These are phyloP conservation scores for Cliona cf. orientalis DNA, from an alignment of 37 sponge, comb jelly and placozoan genomes.

Conservation along the genomic window DNA sequence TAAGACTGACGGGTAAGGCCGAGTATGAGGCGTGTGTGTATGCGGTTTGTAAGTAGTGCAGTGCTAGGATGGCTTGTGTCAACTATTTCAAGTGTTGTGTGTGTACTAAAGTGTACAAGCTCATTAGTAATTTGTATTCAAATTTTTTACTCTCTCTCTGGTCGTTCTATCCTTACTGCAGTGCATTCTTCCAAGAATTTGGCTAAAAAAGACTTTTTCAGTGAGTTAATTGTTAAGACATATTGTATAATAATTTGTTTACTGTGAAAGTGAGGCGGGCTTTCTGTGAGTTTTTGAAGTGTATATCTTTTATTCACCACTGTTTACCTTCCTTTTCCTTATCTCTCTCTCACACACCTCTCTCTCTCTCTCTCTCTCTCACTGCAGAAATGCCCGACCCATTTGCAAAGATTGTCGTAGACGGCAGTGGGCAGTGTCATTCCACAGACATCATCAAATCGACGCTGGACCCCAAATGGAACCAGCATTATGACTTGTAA, in stretches of 20 bases:
- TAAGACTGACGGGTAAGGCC: constrained; percentile 65
- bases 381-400: constrained; percentile 87
- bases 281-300: neutral
- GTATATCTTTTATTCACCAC: neutral
- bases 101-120: neutral
- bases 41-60: too few relatives aligned
- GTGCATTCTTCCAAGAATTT: constrained; percentile 93
- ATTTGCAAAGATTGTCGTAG: constrained; percentile 94
- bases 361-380: neutral
- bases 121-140: neutral
- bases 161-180: constrained; percentile 8
- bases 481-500: constrained; percentile 94
- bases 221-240: constrained; percentile 53
- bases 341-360: neutral
- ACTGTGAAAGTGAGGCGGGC: neutral
- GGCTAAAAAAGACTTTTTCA: constrained; percentile 89
- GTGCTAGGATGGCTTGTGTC: too few relatives aligned
- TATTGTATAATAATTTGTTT: neutral
- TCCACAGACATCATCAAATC: constrained; percentile 80
- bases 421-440: constrained; percentile 94
- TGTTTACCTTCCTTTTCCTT: neutral
- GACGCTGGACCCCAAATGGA: constrained; percentile 96
- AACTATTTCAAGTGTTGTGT: neutral
- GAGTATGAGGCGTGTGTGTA: too few relatives aligned
- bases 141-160: neutral